A percentile compares a stretch with the other conserved stretches of the same genome.
phyloP scores from a whole-genome alignment of 2,797 vertebrate genomes.

The Prunella strophiata region DNA sequence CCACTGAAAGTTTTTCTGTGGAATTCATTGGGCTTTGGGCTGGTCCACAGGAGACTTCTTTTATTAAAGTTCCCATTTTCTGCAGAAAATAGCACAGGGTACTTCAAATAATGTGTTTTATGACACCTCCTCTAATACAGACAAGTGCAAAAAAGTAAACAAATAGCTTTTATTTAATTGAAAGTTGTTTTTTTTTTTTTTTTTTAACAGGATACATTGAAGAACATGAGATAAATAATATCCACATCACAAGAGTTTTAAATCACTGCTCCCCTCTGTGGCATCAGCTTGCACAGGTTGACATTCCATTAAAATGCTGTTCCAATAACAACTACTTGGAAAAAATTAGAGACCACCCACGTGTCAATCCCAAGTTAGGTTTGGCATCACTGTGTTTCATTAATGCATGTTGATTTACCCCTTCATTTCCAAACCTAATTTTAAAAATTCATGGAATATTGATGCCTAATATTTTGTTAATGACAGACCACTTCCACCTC shows the following conservation, averaged over 20 bases:
- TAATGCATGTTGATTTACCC: not conserved
- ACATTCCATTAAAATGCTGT: not conserved
- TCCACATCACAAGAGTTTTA: not conserved
- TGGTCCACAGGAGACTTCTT: not conserved
- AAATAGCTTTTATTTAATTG: slow-evolving; percentile 62
- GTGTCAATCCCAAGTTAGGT: not conserved
- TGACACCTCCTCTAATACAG: not conserved
- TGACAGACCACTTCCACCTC: slow-evolving; percentile 7
- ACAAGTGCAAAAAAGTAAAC: slow-evolving; percentile 38
- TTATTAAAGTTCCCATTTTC: not conserved
- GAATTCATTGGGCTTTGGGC: not conserved
- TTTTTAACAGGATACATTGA: slow-evolving; percentile 2
- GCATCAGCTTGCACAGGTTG: not conserved
- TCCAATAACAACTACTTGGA: not conserved
- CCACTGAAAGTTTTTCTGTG: not conserved
- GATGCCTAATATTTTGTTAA: slow-evolving; percentile 37
- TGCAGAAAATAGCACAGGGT: not conserved
- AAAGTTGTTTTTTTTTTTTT: not conserved
- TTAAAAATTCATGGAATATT: slow-evolving; percentile 39
- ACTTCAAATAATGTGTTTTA: not conserved
- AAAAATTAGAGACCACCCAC: not conserved
- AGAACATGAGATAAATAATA: not conserved
- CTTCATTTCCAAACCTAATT: slow-evolving; percentile 28
- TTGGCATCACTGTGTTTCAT: not conserved
- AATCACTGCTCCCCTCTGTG: not conserved